A percentile compares a stretch with the other conserved stretches of the same genome.
Conservation (phyloP, 2,888 invertebrate species). For the Cataglyphis altisquamis region DNA sequence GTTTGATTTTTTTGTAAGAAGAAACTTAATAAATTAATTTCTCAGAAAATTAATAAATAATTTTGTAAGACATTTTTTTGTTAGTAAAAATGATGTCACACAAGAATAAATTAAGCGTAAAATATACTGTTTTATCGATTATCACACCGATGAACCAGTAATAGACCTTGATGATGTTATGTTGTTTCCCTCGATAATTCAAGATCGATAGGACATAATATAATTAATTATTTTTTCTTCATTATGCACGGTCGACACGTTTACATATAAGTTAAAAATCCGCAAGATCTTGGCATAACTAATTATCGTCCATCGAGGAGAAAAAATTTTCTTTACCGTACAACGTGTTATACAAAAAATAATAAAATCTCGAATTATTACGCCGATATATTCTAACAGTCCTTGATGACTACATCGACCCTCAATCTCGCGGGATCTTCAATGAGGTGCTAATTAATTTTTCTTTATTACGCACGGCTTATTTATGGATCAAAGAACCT, state of each 20-base stretch:
- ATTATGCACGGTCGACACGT: not conserved
- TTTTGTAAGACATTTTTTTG: not conserved
- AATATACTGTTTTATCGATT: not conserved
- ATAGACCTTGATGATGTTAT: not conserved
- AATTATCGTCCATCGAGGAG: not conserved
- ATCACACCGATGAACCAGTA: not conserved
- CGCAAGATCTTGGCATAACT: not conserved
- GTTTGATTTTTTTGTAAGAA: not conserved
- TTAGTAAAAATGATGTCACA: not conserved
- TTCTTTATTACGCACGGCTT: not conserved
- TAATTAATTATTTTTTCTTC: not conserved
- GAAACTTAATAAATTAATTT: too few relatives aligned
- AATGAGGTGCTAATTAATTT: conserved; percentile 14
- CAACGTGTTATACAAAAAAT: not conserved
- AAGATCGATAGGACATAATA: not conserved
- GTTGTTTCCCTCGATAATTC: not conserved
- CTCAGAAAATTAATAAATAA: not conserved
- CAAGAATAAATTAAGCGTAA: not conserved
- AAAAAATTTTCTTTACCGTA: not conserved
- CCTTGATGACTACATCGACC: not conserved
- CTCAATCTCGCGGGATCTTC: not conserved
- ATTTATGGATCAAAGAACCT: conserved; percentile 2
- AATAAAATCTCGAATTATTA: not conserved
- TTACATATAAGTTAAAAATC: conserved; percentile 9
- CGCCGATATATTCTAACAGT: not conserved